phyloP scores from a whole-genome alignment of 2,797 vertebrate species.

The Pyrocephalus nanus region DNA sequence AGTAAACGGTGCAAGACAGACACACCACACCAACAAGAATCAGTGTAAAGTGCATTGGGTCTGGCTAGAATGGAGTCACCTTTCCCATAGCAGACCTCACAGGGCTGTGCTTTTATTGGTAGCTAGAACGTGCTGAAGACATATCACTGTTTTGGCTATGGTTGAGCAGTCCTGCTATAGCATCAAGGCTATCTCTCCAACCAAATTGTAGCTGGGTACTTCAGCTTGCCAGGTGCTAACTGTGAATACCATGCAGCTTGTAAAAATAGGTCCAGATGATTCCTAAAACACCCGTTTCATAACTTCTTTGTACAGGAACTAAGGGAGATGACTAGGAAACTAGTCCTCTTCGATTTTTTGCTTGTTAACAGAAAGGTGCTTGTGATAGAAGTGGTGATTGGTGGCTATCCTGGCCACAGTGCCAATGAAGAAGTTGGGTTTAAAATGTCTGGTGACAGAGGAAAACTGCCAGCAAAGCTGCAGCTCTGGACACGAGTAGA shows the following conservation, averaged over 20 bases:
- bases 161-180: not conserved
- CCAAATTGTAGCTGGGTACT: not conserved
- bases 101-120: not conserved
- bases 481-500: not conserved
- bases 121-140: fast-evolving
- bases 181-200: not conserved
- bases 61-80: not conserved
- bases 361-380: not conserved
- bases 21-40: not conserved
- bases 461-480: not conserved
- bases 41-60: not conserved
- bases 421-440: not conserved
- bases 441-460: not conserved
- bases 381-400: not conserved
- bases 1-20: not conserved
- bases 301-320: not conserved
- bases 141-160: not conserved
- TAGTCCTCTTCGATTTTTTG: not conserved
- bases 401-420: not conserved
- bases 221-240: not conserved
- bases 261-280: not conserved
- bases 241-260: not conserved
- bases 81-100: not conserved
- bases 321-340: not conserved
- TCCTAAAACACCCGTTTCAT: not conserved